Conservation (phyloP, 1,140 invertebrate species). For the Doryteuthis pealeii region DNA sequence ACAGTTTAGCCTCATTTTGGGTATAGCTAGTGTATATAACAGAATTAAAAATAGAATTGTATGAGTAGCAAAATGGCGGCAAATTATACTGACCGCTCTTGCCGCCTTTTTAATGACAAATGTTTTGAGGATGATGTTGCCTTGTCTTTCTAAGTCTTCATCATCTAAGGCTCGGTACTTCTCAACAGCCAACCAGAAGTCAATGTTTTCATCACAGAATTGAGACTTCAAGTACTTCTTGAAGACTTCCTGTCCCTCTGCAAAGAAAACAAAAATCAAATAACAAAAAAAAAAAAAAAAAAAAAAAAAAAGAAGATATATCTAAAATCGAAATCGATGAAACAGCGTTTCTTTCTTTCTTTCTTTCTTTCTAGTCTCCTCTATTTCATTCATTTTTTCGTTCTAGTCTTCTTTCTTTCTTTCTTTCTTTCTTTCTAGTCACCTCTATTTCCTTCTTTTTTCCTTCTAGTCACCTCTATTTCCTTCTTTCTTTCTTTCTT, state of each 20-base stretch:
- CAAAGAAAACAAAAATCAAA: neutral
- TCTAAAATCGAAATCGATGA: neutral
- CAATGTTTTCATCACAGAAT: neutral
- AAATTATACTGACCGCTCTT: neutral
- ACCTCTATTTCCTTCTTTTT: too few relatives aligned
- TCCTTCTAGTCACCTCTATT: too few relatives aligned
- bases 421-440: too few relatives aligned
- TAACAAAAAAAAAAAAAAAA: neutral
- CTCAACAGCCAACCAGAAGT: neutral
- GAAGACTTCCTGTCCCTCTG: neutral
- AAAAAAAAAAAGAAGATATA: neutral
- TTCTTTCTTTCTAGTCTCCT: neutral
- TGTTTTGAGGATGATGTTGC: neutral
- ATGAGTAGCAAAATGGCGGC: too few relatives aligned
- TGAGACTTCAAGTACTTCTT: neutral
- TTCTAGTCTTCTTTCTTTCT: too few relatives aligned
- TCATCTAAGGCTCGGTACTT: neutral
- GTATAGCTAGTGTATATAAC: too few relatives aligned
- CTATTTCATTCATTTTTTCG: neutral
- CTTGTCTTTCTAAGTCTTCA: neutral
- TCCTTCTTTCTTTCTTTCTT: too few relatives aligned
- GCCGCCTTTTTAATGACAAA: neutral
- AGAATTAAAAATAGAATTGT: too few relatives aligned
- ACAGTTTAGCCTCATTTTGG: too few relatives aligned
- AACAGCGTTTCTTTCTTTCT: neutral